Base-by-base conservation (phyloP, 1,140 invertebrate species). In the Drosophila equinoxialis region DNA sequence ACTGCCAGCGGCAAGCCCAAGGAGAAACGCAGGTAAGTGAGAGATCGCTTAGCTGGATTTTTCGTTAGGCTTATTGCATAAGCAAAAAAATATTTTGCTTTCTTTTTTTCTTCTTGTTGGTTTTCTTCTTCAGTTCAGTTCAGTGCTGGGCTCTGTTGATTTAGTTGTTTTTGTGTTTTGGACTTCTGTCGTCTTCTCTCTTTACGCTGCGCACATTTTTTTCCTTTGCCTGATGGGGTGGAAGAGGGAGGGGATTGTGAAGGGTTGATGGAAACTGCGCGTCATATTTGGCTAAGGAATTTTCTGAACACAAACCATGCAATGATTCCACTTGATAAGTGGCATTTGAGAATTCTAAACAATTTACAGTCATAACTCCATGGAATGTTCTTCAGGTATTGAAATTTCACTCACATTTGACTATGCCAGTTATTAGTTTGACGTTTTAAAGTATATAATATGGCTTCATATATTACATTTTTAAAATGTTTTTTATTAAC, bases 1-100 rank as follows among this genome's bases (percentile, higher is more conserved):
- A 91, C 90, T 55, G 90, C 90, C 67, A 91, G 77, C 59, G 90
- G 90, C 10, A 91, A 91, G 57, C 90, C 90, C 30, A 91, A 91
- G 74, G 90, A 91, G 77, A 91, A 91, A 80, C 75, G 90, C 76
- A 87, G 90, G 90, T 91, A 69, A 82, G 86, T 65, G 67, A n/a
- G 26, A 33, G 26, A 33, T 10, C 20, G 58, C 11, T 6, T 37
- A 68, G 74, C 65, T 58, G 70, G 79, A 79, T 81, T 41, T 30
- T 55, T 76, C 41, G 69, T 76, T 57, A 77, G 64, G 67, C 59
- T 48, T 79, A 74, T 86, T 86, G 83, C 82, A 86, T 86, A 86
- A 86, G 79, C 72, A 57, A 58, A 57, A 17, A 58, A 57, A 35
- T 10, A 35, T 5, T 42, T 81, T 87, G 84, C 84, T 87, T 83